Evolutionary conservation across 2,888 invertebrate species (phyloP).

Genomic region (Heterodera filipjevi): DNA sequence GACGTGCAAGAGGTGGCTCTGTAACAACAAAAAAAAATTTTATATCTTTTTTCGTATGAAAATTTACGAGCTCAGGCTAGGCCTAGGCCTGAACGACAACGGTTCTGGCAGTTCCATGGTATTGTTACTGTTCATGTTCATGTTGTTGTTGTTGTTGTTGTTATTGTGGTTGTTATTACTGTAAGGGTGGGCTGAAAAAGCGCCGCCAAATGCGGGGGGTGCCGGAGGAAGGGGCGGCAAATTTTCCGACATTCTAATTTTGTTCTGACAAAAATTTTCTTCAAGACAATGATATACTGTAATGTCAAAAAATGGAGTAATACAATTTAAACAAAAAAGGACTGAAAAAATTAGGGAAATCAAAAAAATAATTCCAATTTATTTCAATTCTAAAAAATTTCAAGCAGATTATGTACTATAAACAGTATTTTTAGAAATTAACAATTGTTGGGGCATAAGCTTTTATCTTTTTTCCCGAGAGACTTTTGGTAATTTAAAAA

Average conservation of each 20-base stretch:
- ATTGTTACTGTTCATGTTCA: background rate
- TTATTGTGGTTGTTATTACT: background rate
- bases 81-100: background rate
- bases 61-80: conserved; percentile 5
- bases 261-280: background rate
- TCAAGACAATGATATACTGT: background rate
- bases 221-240: background rate
- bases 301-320: background rate
- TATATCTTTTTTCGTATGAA: background rate
- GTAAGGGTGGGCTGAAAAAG: background rate
- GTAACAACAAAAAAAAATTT: background rate
- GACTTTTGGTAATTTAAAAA: too few species aligned
- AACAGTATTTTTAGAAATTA: too few species aligned
- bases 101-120: background rate
- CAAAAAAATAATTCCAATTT: too few species aligned
- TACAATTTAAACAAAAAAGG: background rate
- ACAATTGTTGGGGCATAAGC: too few species aligned
- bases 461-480: too few species aligned
- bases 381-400: too few species aligned
- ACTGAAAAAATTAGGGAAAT: too few species aligned
- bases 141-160: background rate
- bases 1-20: conserved; percentile 6
- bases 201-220: background rate
- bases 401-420: too few species aligned
- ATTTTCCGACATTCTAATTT: background rate